Evolutionary conservation across 37 sponge, comb jelly and placozoan genomes (phyloP), one percentile per base, ranked within the genome.

Genomic region (Chondrosia reniformis): DNA sequence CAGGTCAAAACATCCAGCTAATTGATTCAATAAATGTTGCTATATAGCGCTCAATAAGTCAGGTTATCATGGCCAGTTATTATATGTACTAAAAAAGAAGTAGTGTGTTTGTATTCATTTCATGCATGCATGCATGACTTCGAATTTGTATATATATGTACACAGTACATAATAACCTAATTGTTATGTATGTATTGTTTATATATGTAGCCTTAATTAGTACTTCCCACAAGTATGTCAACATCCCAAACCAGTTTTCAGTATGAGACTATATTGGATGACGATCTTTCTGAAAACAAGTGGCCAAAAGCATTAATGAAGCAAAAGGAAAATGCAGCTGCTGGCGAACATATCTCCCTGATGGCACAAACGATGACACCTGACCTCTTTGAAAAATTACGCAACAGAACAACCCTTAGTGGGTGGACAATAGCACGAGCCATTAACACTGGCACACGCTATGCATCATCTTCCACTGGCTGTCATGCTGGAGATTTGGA

Each of bases 401-500:
- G 82, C 55, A 79, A 82, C 42, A 21, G 28, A 10, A 82, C 78
- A 67, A 76, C 88, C 3, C 24, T 49, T 8, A 71, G 41, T 15
- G 82, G 82, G 7, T 87, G 88, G 88, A 87, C 88, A 75, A 76
- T 87, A 30, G 88, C 88, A 24, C n/a, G 88, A 10, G 82, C 88
- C 38, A 87, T 87, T 63, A 87, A 87, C 74, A 87, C 88, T n/a
- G 88, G 88, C 2, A 75, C 80, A 6, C 19, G 17, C 62, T 84
- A 78, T 78, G 25, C 43, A 2, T n/a, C 33, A 8, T 78, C 54
- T 30, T 85, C 80, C 54, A 37, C 72, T 42, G 89, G 88, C 37
- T 88, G 88, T 33, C 88, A 88, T 41, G 88, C 88, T 75, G 88
- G 88, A n/a, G 88, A 88, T 73, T 63, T 79, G 67, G 88, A 88